Percentiles rank a stretch among this genome's conserved stretches.
Conservation (phyloP, 2,113 vertebrate genomes). For the Pholis gunnellus region DNA sequence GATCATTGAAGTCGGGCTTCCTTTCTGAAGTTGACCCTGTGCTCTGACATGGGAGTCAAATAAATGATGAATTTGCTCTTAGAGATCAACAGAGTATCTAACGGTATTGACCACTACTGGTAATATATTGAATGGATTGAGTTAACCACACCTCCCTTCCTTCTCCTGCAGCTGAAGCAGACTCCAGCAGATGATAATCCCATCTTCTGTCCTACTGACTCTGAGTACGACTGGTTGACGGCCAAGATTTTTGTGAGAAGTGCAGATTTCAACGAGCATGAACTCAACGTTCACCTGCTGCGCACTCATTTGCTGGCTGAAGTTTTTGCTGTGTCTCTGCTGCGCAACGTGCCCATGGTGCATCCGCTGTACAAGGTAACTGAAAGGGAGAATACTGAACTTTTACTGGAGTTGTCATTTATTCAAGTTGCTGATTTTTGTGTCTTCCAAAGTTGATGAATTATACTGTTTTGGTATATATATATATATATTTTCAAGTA, state of each 20-base stretch:
- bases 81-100: neutral
- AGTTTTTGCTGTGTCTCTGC: slow-evolving; percentile 81
- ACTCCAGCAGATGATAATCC: slow-evolving; percentile 68
- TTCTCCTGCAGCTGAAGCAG: slow-evolving; percentile 67
- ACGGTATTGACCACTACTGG: neutral
- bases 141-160: neutral
- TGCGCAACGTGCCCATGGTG: slow-evolving; percentile 81
- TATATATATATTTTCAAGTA: too few species aligned
- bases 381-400: neutral
- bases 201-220: slow-evolving; percentile 83
- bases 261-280: slow-evolving; percentile 81
- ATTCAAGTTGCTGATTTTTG: neutral
- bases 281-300: slow-evolving; percentile 82
- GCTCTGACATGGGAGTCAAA: neutral
- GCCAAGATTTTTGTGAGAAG: slow-evolving; percentile 85
- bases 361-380: slow-evolving; percentile 87
- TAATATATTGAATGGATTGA: neutral
- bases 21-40: neutral
- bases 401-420: neutral
- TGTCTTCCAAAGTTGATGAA: neutral
- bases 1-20: neutral
- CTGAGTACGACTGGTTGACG: slow-evolving; percentile 81
- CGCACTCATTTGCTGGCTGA: slow-evolving; percentile 85
- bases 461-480: neutral
- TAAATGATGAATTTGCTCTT: neutral